phyloP scores from a whole-genome alignment of 2,113 vertebrate species.

The Sciurus niger region DNA sequence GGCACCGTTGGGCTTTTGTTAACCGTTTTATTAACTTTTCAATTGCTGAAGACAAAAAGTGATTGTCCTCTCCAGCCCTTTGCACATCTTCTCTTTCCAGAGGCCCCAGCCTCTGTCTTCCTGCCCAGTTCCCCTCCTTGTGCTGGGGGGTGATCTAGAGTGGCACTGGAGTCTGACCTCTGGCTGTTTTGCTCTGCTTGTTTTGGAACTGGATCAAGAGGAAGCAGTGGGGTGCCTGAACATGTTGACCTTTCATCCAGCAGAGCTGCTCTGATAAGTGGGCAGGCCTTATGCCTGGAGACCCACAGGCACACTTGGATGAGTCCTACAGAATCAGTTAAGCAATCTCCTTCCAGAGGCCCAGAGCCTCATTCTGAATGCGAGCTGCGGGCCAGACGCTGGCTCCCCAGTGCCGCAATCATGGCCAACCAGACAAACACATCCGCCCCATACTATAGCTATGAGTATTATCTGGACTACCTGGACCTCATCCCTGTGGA shows the following conservation, averaged over 20 bases:
- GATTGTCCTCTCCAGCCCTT: background rate
- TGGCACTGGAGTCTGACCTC: fast-evolving
- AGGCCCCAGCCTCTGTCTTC: fast-evolving
- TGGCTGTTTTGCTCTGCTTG: background rate
- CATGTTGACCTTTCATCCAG: constrained; percentile 52
- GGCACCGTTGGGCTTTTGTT: background rate
- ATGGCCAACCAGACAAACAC: constrained; percentile 87
- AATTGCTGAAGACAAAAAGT: background rate
- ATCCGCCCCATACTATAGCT: constrained; percentile 85
- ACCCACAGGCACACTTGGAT: constrained; percentile 54
- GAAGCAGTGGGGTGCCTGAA: background rate
- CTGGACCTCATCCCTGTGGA: constrained; percentile 93
- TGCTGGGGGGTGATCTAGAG: background rate
- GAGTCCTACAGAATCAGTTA: constrained; percentile 64
- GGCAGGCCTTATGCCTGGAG: constrained; percentile 78
- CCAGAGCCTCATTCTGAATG: background rate
- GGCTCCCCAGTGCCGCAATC: background rate
- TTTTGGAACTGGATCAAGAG: constrained; percentile 42
- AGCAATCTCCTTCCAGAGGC: constrained; percentile 63
- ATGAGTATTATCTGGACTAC: constrained; percentile 95
- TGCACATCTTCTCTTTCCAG: background rate
- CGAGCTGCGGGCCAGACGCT: background rate
- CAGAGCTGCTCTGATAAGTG: constrained; percentile 49
- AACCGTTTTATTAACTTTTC: background rate
- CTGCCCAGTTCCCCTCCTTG: background rate